Evolutionary conservation across 2,888 invertebrate genomes (phyloP).

Genomic region (Hemicrepidius hirtus): DNA sequence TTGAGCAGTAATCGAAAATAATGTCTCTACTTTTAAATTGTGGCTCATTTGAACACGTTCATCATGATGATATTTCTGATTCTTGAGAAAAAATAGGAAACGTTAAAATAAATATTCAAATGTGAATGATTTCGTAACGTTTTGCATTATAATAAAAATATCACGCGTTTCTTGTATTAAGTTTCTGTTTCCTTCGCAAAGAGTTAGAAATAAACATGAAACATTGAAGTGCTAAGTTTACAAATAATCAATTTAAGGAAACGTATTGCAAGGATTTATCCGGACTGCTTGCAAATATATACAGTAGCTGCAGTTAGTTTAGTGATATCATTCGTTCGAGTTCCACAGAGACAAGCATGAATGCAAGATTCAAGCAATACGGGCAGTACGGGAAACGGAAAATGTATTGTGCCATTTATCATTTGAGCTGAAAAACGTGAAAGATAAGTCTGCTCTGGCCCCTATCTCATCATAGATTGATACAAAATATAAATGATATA

Average conservation of each 20-base stretch:
- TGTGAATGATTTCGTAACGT: background rate
- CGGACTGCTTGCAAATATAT: slow-evolving; percentile 29
- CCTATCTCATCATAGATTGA: slow-evolving; percentile 67
- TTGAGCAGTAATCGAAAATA: background rate
- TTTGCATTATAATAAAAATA: slow-evolving; percentile 17
- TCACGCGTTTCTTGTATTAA: background rate
- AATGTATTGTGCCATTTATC: slow-evolving; percentile 63
- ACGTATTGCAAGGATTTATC: slow-evolving; percentile 14
- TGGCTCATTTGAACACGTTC: too few relatives aligned
- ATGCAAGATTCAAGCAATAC: slow-evolving; percentile 46
- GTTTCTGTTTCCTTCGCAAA: background rate
- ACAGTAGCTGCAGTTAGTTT: slow-evolving; percentile 38
- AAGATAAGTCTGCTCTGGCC: slow-evolving; percentile 63
- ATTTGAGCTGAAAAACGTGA: slow-evolving; percentile 59
- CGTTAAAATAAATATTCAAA: too few relatives aligned
- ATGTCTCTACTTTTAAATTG: too few relatives aligned
- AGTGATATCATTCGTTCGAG: slow-evolving; percentile 35
- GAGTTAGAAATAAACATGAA: background rate
- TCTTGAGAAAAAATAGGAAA: too few relatives aligned
- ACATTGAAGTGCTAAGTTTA: background rate
- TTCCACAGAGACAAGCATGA: slow-evolving; percentile 37
- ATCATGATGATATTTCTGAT: too few relatives aligned
- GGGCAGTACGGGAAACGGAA: slow-evolving; percentile 51
- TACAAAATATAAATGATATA: slow-evolving; percentile 68
- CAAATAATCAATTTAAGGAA: slow-evolving; percentile 22